These are phyloP conservation scores for Aegotheles bennettii DNA, from an alignment of 2,113 vertebrate genomes.

Conservation along the genomic window DNA sequence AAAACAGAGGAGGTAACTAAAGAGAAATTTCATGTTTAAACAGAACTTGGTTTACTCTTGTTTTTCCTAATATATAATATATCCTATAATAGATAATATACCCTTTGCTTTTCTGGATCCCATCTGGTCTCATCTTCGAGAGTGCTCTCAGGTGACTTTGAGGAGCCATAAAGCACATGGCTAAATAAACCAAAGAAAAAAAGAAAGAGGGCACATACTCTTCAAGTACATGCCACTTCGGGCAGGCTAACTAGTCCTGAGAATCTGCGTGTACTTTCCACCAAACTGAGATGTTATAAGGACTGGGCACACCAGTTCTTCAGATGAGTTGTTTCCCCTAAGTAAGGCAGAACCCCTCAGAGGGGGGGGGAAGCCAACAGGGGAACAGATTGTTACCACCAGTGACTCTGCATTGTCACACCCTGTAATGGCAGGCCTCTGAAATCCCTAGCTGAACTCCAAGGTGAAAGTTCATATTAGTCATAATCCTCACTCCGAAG, in stretches of 20 bases:
- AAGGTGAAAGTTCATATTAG: neutral
- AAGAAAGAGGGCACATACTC: accelerated
- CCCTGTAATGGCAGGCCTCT: neutral
- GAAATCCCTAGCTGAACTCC: neutral
- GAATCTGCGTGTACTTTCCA: neutral
- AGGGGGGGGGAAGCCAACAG: neutral
- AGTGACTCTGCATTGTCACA: neutral
- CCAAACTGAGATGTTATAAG: neutral
- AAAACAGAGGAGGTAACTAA: neutral
- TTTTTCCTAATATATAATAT: neutral
- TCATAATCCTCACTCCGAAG: neutral
- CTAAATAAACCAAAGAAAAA: neutral
- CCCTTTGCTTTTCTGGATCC: neutral
- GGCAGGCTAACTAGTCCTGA: neutral
- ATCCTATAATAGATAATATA: no score
- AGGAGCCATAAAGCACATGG: neutral
- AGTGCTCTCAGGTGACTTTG: neutral
- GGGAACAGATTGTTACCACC: neutral
- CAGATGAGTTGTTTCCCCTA: accelerated
- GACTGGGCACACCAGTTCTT: neutral
- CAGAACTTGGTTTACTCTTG: neutral
- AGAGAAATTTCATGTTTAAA: neutral
- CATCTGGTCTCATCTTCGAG: neutral
- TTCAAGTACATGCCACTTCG: accelerated
- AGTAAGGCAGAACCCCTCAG: neutral